A percentile compares a stretch with the other conserved stretches of the same genome.
Conservation (phyloP, 2,797 vertebrate genomes). For the Sphaeramia orbicularis region DNA sequence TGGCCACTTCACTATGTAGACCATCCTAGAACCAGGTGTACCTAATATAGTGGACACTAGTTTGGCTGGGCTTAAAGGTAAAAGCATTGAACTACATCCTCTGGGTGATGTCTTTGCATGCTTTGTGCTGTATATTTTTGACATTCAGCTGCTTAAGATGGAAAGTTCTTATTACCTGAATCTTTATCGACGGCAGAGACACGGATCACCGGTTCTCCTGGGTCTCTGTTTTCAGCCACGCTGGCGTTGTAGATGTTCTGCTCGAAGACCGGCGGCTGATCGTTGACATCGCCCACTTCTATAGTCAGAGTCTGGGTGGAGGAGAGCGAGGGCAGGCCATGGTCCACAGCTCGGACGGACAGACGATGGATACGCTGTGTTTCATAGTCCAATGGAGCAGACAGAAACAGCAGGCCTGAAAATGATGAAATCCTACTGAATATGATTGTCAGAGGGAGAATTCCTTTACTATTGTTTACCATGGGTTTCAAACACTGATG, state of each 20-base stretch:
- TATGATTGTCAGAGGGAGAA: neutral
- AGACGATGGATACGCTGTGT: conserved; percentile 80
- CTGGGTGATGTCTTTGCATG: too few relatives aligned
- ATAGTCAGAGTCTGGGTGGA: conserved; percentile 90
- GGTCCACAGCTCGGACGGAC: conserved; percentile 86
- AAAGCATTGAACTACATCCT: too few relatives aligned
- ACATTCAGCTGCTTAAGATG: too few relatives aligned
- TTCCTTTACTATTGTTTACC: too few relatives aligned
- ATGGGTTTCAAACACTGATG: too few relatives aligned
- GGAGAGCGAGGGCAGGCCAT: conserved; percentile 85
- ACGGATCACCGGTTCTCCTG: conserved; percentile 84
- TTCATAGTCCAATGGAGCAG: conserved; percentile 88
- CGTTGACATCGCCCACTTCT: conserved; percentile 90
- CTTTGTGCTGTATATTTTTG: too few relatives aligned
- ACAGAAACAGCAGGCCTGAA: conserved; percentile 88
- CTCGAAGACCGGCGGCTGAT: conserved; percentile 87
- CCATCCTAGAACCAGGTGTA: too few relatives aligned
- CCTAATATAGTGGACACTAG: too few relatives aligned
- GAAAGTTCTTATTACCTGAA: conserved; percentile 84
- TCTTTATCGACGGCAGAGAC: conserved; percentile 89
- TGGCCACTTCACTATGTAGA: too few relatives aligned
- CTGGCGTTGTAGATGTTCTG: conserved; percentile 83
- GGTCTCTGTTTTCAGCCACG: conserved; percentile 88
- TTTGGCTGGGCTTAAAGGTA: too few relatives aligned
- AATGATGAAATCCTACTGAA: conserved; percentile 9